Percentiles rank a stretch among this genome's conserved stretches.
These are phyloP conservation scores for Drosophila trapezifrons DNA, from an alignment of 1,140 invertebrate genomes.

Conservation along the genomic window DNA sequence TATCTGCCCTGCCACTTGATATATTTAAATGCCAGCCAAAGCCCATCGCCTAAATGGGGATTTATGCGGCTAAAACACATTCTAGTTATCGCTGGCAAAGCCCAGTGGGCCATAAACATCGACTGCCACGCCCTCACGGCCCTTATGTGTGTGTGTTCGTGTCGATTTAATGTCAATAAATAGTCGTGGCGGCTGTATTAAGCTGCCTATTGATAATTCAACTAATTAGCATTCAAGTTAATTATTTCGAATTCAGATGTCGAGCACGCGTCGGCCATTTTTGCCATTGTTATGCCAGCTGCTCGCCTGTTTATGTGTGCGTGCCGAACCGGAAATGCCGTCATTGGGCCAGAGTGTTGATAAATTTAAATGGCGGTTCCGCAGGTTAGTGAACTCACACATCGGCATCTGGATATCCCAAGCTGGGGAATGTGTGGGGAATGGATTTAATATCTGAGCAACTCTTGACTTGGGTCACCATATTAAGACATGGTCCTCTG, in stretches of 20 bases:
- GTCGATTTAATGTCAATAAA: slow-evolving; percentile 69
- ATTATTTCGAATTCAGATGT: slow-evolving; percentile 71
- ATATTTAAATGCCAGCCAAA: slow-evolving; percentile 56
- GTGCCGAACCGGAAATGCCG: slow-evolving; percentile 24
- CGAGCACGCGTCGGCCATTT: slow-evolving; percentile 48
- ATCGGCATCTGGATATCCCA: too few species aligned
- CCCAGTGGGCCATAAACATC: slow-evolving; percentile 50
- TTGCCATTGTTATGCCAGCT: slow-evolving; percentile 58
- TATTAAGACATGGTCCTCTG: slow-evolving; percentile 3
- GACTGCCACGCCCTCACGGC: slow-evolving; percentile 2
- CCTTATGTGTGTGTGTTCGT: not conserved
- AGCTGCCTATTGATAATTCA: slow-evolving; percentile 70
- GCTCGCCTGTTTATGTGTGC: slow-evolving; percentile 14
- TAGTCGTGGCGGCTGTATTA: slow-evolving; percentile 31
- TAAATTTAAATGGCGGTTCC: slow-evolving; percentile 25
- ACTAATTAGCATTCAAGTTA: slow-evolving; percentile 81
- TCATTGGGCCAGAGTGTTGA: slow-evolving; percentile 36
- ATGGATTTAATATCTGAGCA: slow-evolving; percentile 18
- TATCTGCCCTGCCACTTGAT: slow-evolving; percentile 51
- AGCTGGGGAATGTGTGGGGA: slow-evolving; percentile 12
- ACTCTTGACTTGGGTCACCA: not conserved
- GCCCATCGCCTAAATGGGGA: slow-evolving; percentile 41
- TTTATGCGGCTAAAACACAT: slow-evolving; percentile 60
- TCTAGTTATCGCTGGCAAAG: slow-evolving; percentile 40
- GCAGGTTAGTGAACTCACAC: slow-evolving; percentile 24